Base-by-base conservation (phyloP, 2,113 vertebrate genomes). In the Semicossyphus pulcher region DNA sequence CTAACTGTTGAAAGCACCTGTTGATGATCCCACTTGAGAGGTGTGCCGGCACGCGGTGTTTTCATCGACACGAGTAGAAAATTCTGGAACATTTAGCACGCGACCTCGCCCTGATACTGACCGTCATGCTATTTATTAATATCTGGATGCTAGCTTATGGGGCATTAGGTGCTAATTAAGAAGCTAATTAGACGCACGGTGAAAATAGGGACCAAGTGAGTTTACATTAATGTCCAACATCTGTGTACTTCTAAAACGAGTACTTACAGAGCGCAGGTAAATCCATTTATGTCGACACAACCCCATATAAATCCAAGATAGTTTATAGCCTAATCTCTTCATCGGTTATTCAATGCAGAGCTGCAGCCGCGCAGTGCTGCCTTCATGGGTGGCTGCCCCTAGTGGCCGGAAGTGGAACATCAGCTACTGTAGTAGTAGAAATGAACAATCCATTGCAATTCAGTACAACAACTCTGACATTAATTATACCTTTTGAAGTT, bases 1-100 rank as follows among this genome's bases (percentile, higher is more conserved):
- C 42, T 23, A 41, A 53, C 18, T 64, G 76, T 67, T 49, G 37
- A 72, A 34, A 66, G 61, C 59, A 83, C 83, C 76, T 78, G 83
- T 66, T 80, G 75, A 23, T 45, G 44, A 21, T 26, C 39, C 4
- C 8, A 34, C 65, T 51, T 62, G 52, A 48, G 60, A 52, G 25
- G 42, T 25, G 16, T 21, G 36, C 18, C 1, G 12, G 31, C 34
- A 16, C 1, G 16, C 10, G 26, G 14, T 7, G 21, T 32, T 72
- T n/a, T 49, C 18, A 41, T 10, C 16, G 4, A 23, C 37, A 47
- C 44, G 25, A 56, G 5, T 31, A 5, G n/a, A 39, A 7, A 61
- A 29, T 20, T 48, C 7, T 3, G 18, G 14, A n/a, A 44, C 0
- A 1, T 18, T 47, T 42, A 28, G 37, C 7, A 31, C 7, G 7